These are phyloP conservation scores for Isoperla grammatica DNA, from an alignment of 2,888 invertebrate species.

Conservation along the genomic window DNA sequence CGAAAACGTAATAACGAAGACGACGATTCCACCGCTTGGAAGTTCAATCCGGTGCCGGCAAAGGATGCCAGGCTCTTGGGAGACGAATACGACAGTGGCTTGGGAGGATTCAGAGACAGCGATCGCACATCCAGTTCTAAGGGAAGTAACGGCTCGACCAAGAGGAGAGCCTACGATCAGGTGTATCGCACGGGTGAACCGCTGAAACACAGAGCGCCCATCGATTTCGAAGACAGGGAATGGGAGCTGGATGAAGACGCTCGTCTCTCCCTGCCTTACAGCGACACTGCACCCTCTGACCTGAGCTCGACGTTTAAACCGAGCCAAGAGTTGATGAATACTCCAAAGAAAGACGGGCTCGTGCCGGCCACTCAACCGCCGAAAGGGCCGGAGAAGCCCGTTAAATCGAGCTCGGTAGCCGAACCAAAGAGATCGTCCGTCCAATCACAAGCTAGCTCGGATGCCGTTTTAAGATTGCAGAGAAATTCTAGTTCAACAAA, in stretches of 20 bases:
- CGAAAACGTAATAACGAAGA: neutral
- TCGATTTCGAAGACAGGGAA: constrained; percentile 74
- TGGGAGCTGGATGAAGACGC: constrained; percentile 68
- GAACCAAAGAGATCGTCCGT: neutral
- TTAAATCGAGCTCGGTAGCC: too few relatives aligned
- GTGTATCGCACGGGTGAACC: constrained; percentile 83
- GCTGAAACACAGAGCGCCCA: constrained; percentile 62
- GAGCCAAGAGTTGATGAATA: neutral
- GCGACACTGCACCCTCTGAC: constrained; percentile 21
- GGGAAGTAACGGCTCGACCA: constrained; percentile 37
- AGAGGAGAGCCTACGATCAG: constrained; percentile 70
- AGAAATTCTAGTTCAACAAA: neutral
- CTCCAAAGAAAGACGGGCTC: neutral
- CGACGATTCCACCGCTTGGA: constrained; percentile 12
- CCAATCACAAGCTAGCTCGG: neutral
- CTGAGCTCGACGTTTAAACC: constrained; percentile 2
- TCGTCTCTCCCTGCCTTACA: neutral
- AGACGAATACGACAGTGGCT: constrained; percentile 1
- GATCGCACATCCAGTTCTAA: constrained; percentile 9
- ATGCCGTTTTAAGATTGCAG: neutral
- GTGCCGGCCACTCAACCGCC: neutral
- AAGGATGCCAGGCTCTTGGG: neutral
- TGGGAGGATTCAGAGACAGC: neutral
- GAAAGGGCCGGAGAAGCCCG: too few relatives aligned
- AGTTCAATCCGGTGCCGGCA: neutral